phyloP scores from a whole-genome alignment of 2,113 vertebrate species.

The Brachypodius melanocephalos region DNA sequence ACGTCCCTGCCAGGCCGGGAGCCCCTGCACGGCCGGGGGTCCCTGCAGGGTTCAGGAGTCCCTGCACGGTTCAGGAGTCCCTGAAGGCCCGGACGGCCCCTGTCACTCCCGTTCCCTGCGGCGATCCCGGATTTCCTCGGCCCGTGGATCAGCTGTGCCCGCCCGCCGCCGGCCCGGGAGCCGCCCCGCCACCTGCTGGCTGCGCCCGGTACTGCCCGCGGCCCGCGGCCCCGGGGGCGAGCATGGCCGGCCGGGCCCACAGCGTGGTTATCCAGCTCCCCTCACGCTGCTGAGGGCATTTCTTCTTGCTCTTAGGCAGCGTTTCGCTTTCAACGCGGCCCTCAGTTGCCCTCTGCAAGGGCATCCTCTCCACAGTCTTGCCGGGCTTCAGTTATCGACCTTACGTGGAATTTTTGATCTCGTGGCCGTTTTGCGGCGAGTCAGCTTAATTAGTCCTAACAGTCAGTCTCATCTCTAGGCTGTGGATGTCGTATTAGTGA shows the following conservation, averaged over 20 bases:
- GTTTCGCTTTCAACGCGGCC: neutral
- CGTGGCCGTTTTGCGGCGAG: neutral
- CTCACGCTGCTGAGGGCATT: neutral
- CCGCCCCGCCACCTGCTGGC: slow-evolving; percentile 5
- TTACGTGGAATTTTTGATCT: neutral
- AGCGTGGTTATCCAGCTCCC: fast-evolving
- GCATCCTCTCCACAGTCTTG: neutral
- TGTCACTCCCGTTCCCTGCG: fast-evolving
- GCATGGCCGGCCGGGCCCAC: fast-evolving
- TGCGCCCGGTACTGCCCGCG: neutral
- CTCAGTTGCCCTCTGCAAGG: neutral
- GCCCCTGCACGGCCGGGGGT: neutral
- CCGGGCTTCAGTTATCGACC: neutral
- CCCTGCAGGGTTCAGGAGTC: too few relatives aligned
- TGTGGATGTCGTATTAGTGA: neutral
- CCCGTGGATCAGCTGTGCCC: fast-evolving
- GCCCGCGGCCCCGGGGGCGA: neutral
- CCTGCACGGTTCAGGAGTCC: neutral
- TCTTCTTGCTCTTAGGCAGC: fast-evolving
- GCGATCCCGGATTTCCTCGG: fast-evolving
- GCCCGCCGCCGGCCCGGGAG: fast-evolving
- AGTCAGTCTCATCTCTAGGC: neutral
- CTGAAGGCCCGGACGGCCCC: neutral
- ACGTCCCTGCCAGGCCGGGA: neutral
- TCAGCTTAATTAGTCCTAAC: neutral